Percentiles rank a stretch among this genome's conserved stretches.
These are phyloP conservation scores for Falco concolor DNA, from an alignment of 2,797 vertebrate species.

Conservation along the genomic window DNA sequence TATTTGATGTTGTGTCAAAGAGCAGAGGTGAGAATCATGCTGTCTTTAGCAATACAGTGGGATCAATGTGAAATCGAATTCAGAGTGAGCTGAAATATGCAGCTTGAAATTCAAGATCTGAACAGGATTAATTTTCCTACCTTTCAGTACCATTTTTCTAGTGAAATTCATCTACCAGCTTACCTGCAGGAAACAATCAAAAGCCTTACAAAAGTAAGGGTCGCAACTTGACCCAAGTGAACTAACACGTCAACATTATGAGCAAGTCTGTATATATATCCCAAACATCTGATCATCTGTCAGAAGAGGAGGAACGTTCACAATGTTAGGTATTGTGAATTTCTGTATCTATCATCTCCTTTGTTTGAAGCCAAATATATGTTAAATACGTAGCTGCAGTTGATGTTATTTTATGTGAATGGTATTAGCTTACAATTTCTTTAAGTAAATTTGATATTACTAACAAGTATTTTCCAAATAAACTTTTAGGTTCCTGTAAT, in stretches of 20 bases:
- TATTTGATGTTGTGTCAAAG: neutral
- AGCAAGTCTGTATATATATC: neutral
- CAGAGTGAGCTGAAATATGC: neutral
- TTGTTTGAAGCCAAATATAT: neutral
- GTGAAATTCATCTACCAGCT: neutral
- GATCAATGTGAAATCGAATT: neutral
- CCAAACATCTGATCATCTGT: neutral
- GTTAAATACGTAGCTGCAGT: neutral
- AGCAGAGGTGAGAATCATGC: neutral
- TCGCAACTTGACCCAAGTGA: neutral
- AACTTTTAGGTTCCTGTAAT: neutral
- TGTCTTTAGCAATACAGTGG: neutral
- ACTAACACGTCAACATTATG: neutral
- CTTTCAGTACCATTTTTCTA: neutral
- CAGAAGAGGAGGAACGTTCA: neutral
- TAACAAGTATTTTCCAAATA: neutral
- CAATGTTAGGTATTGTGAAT: neutral
- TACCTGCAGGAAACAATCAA: neutral
- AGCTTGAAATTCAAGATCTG: neutral
- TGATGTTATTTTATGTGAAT: neutral
- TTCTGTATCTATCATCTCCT: neutral
- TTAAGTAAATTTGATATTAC: neutral
- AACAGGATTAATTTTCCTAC: neutral
- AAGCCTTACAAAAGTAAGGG: neutral
- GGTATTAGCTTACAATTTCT: neutral